A percentile compares a stretch with the other conserved stretches of the same genome.
These are phyloP conservation scores for Mola mola DNA, from an alignment of 2,113 vertebrate genomes.

Conservation along the genomic window DNA sequence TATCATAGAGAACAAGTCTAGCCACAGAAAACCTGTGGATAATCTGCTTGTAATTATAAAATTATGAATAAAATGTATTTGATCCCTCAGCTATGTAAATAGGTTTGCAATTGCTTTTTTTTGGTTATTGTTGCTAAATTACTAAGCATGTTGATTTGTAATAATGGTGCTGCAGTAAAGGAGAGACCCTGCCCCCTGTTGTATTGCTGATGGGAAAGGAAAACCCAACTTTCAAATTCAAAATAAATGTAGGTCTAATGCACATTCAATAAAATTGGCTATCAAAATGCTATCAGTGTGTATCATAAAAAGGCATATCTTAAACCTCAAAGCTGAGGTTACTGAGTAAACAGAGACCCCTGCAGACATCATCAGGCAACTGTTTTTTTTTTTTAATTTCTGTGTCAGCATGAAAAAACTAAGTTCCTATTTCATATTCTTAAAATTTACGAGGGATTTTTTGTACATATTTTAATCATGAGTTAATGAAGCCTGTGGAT, in stretches of 20 bases:
- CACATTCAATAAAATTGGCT: conserved; percentile 4
- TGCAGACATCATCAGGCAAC: conserved; percentile 69
- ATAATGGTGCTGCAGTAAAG: neutral
- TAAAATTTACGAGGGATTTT: neutral
- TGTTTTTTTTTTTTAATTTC: conserved; percentile 1
- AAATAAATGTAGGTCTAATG: neutral
- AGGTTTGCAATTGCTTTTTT: no score
- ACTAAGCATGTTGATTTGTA: no score
- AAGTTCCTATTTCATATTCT: no score
- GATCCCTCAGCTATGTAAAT: no score
- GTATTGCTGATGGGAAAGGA: neutral
- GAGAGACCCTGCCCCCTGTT: neutral
- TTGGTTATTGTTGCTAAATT: no score
- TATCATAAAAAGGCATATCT: neutral
- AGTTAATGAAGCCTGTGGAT: no score
- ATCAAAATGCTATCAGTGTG: neutral
- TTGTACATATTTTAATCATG: neutral
- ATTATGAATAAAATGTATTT: no score
- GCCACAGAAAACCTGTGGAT: no score
- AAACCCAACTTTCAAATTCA: neutral
- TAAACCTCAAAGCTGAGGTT: conserved; percentile 23
- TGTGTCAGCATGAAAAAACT: no score
- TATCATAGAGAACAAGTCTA: no score
- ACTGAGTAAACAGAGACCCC: conserved; percentile 78
- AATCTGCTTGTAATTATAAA: no score